These are phyloP conservation scores for Mohoua ochrocephala DNA, from an alignment of 2,113 vertebrate genomes.

Conservation along the genomic window DNA sequence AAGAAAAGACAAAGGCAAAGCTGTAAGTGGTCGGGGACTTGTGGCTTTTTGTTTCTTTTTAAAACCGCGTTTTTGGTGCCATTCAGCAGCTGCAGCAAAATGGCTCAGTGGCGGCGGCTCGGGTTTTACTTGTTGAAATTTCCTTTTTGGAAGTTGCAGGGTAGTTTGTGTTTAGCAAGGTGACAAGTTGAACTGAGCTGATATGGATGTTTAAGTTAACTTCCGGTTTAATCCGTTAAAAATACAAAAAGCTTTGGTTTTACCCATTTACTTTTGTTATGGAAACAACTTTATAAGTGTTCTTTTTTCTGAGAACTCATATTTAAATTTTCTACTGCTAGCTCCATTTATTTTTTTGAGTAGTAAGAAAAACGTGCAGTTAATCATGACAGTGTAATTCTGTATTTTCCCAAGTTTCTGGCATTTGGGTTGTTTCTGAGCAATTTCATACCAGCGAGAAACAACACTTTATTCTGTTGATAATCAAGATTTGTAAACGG, in stretches of 20 bases:
- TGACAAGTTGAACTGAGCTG: not conserved
- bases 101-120: not conserved
- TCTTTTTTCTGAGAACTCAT: not conserved
- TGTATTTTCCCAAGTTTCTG: not conserved
- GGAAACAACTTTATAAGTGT: not conserved
- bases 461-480: not conserved
- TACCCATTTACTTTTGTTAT: not conserved
- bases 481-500: not conserved
- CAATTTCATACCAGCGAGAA: not conserved
- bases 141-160: not conserved
- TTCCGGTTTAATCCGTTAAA: not conserved
- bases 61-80: not conserved
- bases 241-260: not conserved
- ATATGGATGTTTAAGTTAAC: not conserved
- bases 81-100: not conserved
- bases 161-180: not conserved
- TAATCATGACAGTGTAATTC: not conserved
- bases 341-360: not conserved
- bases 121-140: not conserved
- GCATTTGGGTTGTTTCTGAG: not conserved
- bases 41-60: not conserved
- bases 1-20: constrained; percentile 56
- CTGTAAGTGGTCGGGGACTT: constrained; percentile 40
- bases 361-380: not conserved
- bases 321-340: not conserved